Conservation (phyloP, 2,113 vertebrate species). For the Silurus asotus region DNA sequence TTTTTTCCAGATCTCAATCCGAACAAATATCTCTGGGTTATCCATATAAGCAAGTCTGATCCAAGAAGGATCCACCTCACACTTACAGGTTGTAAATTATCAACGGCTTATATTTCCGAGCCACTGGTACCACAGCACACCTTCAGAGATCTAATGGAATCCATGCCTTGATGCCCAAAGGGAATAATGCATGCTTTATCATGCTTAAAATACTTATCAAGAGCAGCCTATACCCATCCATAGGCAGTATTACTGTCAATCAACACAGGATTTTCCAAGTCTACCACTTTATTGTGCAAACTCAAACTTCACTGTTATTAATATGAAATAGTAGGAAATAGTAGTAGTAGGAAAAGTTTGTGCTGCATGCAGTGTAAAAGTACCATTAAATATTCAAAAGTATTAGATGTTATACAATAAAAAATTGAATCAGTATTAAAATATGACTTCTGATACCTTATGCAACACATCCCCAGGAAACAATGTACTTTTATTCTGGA, state of each 20-base stretch:
- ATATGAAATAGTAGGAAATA: neutral
- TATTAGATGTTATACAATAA: neutral
- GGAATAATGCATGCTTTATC: too few relatives aligned
- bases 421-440: neutral
- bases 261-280: neutral
- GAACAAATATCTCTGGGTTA: too few relatives aligned
- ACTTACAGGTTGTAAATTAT: too few relatives aligned
- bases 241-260: neutral
- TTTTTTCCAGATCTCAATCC: too few relatives aligned
- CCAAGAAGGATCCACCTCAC: too few relatives aligned
- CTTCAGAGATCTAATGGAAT: too few relatives aligned
- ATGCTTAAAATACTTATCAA: too few relatives aligned
- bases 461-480: neutral
- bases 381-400: neutral
- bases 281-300: neutral
- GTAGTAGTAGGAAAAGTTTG: neutral
- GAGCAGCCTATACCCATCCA: neutral
- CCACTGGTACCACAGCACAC: too few relatives aligned
- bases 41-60: too few relatives aligned
- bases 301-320: neutral
- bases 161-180: too few relatives aligned
- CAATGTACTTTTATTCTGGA: neutral
- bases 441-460: neutral
- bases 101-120: too few relatives aligned
- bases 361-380: neutral